Evolutionary conservation across 2,113 vertebrate genomes (phyloP).

Genomic region (Nibea albiflora): DNA sequence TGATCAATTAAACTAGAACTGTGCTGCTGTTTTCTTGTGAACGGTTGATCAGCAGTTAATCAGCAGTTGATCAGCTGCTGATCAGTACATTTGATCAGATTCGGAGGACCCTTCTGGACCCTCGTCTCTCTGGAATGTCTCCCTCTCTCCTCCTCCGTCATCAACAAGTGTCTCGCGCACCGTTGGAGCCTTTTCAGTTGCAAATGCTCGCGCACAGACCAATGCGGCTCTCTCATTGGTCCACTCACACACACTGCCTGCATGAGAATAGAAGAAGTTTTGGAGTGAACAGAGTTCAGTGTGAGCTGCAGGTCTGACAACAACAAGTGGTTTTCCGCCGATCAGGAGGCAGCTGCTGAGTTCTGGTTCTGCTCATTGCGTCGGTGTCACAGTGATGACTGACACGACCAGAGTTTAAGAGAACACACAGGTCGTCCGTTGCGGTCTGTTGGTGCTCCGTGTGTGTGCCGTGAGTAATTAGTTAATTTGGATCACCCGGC

Average conservation of each 20-base stretch:
- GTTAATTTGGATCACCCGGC: conserved; percentile 63
- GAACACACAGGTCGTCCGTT: neutral
- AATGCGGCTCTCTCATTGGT: conserved; percentile 76
- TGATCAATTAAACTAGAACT: too few relatives aligned
- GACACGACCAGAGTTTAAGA: neutral
- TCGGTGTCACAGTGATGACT: conserved; percentile 23
- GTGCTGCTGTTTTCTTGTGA: too few relatives aligned
- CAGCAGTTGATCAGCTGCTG: neutral
- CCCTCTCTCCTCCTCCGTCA: conserved; percentile 30
- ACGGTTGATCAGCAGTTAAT: too few relatives aligned
- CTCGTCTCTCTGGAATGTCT: neutral
- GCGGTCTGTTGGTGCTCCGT: neutral
- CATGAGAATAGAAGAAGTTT: conserved; percentile 63
- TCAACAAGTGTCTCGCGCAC: conserved; percentile 78
- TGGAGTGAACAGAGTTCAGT: conserved; percentile 60
- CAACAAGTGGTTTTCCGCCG: conserved; percentile 73
- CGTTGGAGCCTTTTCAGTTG: conserved; percentile 74
- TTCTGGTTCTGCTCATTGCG: too few relatives aligned
- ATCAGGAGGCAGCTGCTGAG: neutral
- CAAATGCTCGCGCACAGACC: conserved; percentile 69
- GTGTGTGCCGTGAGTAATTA: conserved; percentile 49
- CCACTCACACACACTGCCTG: conserved; percentile 17
- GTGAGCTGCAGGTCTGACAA: conserved; percentile 59
- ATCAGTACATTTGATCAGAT: neutral
- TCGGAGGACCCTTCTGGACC: neutral